Evolutionary conservation across 2,113 vertebrate species (phyloP), one percentile per base, ranked within the genome.

Genomic region (Mormyrus lacerda): DNA sequence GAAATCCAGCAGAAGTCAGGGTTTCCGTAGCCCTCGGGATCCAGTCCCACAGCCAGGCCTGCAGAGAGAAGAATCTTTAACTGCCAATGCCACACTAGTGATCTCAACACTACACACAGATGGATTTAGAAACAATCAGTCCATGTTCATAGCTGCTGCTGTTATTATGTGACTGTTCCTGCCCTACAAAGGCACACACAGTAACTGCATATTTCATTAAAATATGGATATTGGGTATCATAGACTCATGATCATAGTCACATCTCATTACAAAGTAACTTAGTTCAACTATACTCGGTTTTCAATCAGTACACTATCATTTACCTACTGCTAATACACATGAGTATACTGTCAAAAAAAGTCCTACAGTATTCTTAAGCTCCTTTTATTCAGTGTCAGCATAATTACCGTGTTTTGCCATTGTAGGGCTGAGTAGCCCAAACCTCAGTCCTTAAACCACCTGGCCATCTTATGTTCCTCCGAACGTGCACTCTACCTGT

Each of bases 1-100:
- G 98, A 99, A 93, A 99, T 98, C 98, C 98, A 99, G 91, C 98
- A 99, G 93, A 99, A 99, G 93, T 99, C 98, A 0, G 98, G 98
- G 95, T 99, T 99, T 55, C 98, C 98, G 0, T 99, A 99, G 91
- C 98, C 98, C 88, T 99, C 98, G 0, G 98, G 98, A 93, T 99
- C 98, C 92, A 99, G 93, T 86, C 98, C 98, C 24, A 99, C 98
- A 0, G 98, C 96, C 91, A 99, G 95, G 83, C 98, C 98, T 99
- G 92, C 61, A 17, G 3, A 88, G 90, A 35, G 35, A 88, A 61
- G 13, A 42, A 3, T 10, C 24, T 51, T 7, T 21, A 24, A 19
- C 35, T 6, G 15, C 31, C 73, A 42, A 35, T 19, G 35, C 31
- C 13, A 35, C 2, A 42, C 73, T 42, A 19, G 15, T 76, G 15